These are phyloP conservation scores for Volucella inanis DNA, from an alignment of 2,888 invertebrate species.

Conservation along the genomic window DNA sequence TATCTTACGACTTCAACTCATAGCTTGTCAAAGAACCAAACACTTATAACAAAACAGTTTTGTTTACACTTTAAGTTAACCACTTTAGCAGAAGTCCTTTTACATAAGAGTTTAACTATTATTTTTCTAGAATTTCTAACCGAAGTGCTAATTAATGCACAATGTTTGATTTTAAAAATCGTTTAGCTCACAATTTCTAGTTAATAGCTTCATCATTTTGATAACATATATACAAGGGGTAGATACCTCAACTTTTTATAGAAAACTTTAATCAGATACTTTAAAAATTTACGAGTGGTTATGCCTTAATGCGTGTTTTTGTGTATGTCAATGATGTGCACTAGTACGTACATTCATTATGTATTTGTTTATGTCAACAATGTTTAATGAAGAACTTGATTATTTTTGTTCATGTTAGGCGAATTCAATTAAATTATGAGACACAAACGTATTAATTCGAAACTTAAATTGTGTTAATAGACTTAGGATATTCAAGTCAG, in stretches of 20 bases:
- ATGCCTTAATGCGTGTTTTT: background rate
- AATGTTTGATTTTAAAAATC: slow-evolving; percentile 5
- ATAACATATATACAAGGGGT: no score
- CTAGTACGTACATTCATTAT: background rate
- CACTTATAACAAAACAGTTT: background rate
- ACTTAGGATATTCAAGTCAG: background rate
- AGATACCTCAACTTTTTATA: no score
- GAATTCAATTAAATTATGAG: background rate
- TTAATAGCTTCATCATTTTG: no score
- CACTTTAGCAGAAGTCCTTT: background rate
- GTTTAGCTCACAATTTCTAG: no score
- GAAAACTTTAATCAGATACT: no score
- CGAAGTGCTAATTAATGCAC: slow-evolving; percentile 16
- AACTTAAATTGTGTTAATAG: slow-evolving; percentile 7
- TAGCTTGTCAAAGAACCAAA: background rate
- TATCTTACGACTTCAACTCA: background rate
- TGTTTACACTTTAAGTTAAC: slow-evolving; percentile 4
- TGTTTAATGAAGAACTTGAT: slow-evolving; percentile 1
- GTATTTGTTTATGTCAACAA: background rate
- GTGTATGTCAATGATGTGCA: background rate
- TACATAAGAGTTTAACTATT: background rate
- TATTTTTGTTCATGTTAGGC: background rate
- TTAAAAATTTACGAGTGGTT: background rate
- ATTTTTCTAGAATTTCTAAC: slow-evolving; percentile 14
- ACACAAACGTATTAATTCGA: background rate